These are phyloP conservation scores for Psix sp. DNA, from an alignment of 1,140 invertebrate species.

Conservation along the genomic window DNA sequence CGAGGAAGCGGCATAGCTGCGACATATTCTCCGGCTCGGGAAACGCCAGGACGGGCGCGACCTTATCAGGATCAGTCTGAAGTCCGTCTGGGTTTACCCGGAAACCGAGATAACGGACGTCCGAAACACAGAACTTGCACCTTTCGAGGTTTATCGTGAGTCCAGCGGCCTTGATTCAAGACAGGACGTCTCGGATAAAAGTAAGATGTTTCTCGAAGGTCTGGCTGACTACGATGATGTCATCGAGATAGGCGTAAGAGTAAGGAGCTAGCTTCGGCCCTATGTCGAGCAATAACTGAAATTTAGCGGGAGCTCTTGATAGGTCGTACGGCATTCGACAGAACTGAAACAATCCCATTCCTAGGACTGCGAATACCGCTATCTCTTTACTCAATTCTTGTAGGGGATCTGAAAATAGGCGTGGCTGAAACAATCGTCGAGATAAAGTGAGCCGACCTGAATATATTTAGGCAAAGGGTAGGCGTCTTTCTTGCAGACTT, in stretches of 20 bases:
- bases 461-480: background rate
- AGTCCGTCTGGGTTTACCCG: constrained; percentile 42
- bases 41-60: constrained; percentile 60
- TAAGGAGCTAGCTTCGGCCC: constrained; percentile 58
- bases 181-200: constrained; percentile 18
- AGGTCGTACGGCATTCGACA: constrained; percentile 73
- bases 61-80: constrained; percentile 61
- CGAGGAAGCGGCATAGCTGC: constrained; percentile 66
- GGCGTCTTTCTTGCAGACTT: background rate
- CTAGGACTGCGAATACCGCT: constrained; percentile 73
- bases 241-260: constrained; percentile 64
- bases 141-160: constrained; percentile 58
- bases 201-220: constrained; percentile 67
- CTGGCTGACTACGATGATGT: constrained; percentile 63
- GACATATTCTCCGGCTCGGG: constrained; percentile 57
- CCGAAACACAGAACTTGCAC: constrained; percentile 41
- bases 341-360: constrained; percentile 70
- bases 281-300: constrained; percentile 70
- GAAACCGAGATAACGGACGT: constrained; percentile 62
- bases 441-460: background rate
- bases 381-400: constrained; percentile 53
- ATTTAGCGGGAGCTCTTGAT: constrained; percentile 64
- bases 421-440: background rate
- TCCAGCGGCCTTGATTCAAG: constrained; percentile 10
- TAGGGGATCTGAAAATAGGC: background rate